Percentiles rank a stretch among this genome's conserved stretches.
phyloP scores from a whole-genome alignment of 2,113 vertebrate species.

The Talpa occidentalis region DNA sequence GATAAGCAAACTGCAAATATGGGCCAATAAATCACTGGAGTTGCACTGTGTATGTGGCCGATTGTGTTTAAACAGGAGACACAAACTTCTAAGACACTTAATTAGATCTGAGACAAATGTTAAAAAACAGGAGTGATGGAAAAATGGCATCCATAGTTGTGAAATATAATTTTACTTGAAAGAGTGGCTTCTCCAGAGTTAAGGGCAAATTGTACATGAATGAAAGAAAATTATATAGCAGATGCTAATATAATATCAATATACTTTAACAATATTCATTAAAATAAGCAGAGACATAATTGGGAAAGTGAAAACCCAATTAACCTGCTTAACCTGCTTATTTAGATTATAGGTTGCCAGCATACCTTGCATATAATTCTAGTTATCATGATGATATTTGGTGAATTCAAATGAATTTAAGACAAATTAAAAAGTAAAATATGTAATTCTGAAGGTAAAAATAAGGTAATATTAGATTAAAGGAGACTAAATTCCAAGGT shows the following conservation, averaged over 20 bases:
- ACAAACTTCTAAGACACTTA: slow-evolving; percentile 33
- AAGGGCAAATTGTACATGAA: slow-evolving; percentile 58
- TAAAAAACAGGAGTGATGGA: background rate
- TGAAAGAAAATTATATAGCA: slow-evolving; percentile 69
- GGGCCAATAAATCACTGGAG: slow-evolving; percentile 68
- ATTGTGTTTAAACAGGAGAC: slow-evolving; percentile 59
- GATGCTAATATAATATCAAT: slow-evolving; percentile 76
- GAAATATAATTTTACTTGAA: slow-evolving; percentile 59
- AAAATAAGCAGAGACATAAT: slow-evolving; percentile 67
- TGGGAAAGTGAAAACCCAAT: slow-evolving; percentile 64
- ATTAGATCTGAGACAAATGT: slow-evolving; percentile 55
- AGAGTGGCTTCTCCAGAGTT: slow-evolving; percentile 19
- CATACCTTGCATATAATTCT: slow-evolving; percentile 60
- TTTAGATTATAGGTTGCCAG: slow-evolving; percentile 47
- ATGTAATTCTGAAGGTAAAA: slow-evolving; percentile 30
- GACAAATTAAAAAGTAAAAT: slow-evolving; percentile 29
- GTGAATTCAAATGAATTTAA: slow-evolving; percentile 55
- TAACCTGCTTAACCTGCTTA: slow-evolving; percentile 62
- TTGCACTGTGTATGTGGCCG: background rate
- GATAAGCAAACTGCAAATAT: slow-evolving; percentile 69
- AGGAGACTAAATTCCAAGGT: slow-evolving; percentile 18
- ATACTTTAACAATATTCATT: slow-evolving; percentile 74
- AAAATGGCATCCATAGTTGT: background rate
- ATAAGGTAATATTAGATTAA: slow-evolving; percentile 1
- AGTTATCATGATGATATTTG: slow-evolving; percentile 52